Evolutionary conservation across 2,888 invertebrate genomes (phyloP), one percentile per base, ranked within the genome.

Genomic region (Bimastos eiseni): DNA sequence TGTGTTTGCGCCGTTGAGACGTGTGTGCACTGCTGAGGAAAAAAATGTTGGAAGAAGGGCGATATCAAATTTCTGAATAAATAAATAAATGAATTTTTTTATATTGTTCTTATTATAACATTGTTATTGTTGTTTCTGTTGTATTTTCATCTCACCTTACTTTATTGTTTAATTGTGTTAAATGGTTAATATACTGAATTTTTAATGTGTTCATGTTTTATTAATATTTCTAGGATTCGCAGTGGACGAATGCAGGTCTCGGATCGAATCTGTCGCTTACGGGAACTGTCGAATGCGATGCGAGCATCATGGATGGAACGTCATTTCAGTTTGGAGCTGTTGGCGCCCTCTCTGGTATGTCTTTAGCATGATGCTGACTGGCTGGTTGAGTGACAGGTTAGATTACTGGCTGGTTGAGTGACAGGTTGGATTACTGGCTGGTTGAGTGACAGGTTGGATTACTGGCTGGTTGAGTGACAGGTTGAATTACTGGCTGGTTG

Each of bases 221-320:
- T 70, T 70, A n/a, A 24, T 11, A 13, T 37, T 24, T 15, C 89
- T 83, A 95, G 96, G 97, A 98, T 95, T 97, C 97, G 93, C 96
- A 97, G 15, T 95, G 97, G 91, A 98, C 98, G 86, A 99, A 99
- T 96, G 98, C 99, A 93, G 96, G 99, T 8, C 97, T 96, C 94
- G 99, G 99, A 44, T 99, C 99, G 4, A 98, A 98, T 96, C 96
- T 99, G 91, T 98, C 97, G 89, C 96, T 97, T 95, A 96, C 97
- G 93, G 98, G 98, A 24, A 96, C 96, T 90, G 98, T 99, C 0
- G 99, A 99, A 96, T 98, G 98, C 95, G 99, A 99, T 96, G 99
- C 99, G 4, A 97, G 98, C 90, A 96, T 98, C 70, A 99, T 99
- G 99, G 97, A 98, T 95, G 98, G 98, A 0, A 96, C 96, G 91